These are phyloP conservation scores for Galagoides demidoff DNA, from an alignment of 2,797 vertebrate genomes.

Conservation along the genomic window DNA sequence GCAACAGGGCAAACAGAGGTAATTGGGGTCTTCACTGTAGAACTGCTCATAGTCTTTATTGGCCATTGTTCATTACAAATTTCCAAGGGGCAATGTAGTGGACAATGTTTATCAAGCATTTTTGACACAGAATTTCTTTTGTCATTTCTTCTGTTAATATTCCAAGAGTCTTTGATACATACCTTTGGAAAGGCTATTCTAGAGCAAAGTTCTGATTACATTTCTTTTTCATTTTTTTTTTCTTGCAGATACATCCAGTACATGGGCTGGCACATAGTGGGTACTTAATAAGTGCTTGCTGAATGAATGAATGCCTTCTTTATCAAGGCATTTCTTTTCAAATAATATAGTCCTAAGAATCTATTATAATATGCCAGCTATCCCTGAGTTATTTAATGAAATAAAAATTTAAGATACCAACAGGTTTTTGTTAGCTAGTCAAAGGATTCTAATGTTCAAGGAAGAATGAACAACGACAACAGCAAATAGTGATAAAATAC, in stretches of 20 bases:
- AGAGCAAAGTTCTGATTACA: not conserved
- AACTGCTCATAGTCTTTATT: not conserved
- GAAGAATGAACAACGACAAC: not conserved
- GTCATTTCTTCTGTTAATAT: not conserved
- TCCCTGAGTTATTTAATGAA: slow-evolving; percentile 20
- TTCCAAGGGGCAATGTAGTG: not conserved
- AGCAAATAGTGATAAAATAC: not conserved
- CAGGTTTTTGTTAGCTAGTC: not conserved
- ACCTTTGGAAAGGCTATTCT: slow-evolving; percentile 39
- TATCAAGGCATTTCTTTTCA: slow-evolving; percentile 13
- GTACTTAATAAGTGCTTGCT: too few relatives aligned
- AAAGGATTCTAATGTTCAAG: slow-evolving; percentile 41
- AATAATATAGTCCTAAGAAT: not conserved
- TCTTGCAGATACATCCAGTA: not conserved
- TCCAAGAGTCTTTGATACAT: not conserved
- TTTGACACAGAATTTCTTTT: slow-evolving; percentile 1
- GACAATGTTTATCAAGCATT: not conserved
- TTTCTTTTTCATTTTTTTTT: slow-evolving; percentile 11
- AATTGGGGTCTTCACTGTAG: not conserved
- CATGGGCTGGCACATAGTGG: not conserved
- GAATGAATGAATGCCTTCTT: not conserved
- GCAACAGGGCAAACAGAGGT: not conserved
- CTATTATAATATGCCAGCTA: not conserved
- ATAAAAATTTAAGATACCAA: slow-evolving; percentile 15
- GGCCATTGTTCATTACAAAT: not conserved